Evolutionary conservation across 92 coral and sea anemone genomes (phyloP).

Genomic region (Porites rus): DNA sequence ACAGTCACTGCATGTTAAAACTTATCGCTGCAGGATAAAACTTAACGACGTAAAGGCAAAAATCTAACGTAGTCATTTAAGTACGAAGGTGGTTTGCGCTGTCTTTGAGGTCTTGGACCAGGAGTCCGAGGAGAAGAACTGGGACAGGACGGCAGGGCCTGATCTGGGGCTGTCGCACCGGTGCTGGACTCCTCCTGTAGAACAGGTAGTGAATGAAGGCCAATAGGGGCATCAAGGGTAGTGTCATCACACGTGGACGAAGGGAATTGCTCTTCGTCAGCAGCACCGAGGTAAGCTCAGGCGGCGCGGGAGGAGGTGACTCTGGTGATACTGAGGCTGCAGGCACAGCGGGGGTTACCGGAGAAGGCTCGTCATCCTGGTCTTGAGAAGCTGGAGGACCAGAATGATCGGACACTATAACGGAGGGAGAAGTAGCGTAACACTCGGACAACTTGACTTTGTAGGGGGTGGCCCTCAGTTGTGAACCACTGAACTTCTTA

Average conservation of each 20-base stretch:
- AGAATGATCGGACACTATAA: not conserved
- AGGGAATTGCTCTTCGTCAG: conserved; percentile 2
- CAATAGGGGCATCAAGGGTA: too few species aligned
- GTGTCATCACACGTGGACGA: not conserved
- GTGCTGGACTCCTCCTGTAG: too few species aligned
- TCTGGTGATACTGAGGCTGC: too few species aligned
- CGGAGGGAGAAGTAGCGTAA: not conserved
- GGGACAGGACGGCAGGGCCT: not conserved
- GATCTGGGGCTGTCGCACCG: not conserved
- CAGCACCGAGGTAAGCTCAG: conserved; percentile 12
- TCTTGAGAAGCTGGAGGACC: not conserved
- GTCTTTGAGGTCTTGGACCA: conserved; percentile 26
- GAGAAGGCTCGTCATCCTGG: not conserved
- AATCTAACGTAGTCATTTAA: too few species aligned
- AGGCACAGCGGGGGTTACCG: not conserved
- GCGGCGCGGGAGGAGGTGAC: too few species aligned
- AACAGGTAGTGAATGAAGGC: too few species aligned
- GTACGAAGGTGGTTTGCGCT: too few species aligned
- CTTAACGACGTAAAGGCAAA: too few species aligned
- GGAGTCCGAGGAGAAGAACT: conserved; percentile 8
- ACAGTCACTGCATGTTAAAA: too few species aligned
- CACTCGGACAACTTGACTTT: not conserved
- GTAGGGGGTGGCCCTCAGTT: conserved; percentile 4
- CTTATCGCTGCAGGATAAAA: too few species aligned
- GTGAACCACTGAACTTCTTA: not conserved